Percentiles rank a stretch among this genome's conserved stretches.
phyloP scores from a whole-genome alignment of 2,888 invertebrate species.

The Ernsta delagoae region DNA sequence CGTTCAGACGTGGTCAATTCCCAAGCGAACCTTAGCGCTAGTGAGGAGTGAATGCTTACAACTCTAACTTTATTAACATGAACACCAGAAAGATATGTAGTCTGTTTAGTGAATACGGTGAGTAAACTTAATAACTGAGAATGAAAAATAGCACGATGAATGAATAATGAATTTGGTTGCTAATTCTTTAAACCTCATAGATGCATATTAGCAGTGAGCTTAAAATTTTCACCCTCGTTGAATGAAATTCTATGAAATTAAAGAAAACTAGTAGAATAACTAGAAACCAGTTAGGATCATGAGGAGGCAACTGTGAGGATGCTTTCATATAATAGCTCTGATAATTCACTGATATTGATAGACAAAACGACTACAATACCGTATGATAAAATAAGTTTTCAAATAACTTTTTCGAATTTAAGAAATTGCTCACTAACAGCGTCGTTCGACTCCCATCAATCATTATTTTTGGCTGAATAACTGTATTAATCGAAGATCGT shows the following conservation, averaged over 20 bases:
- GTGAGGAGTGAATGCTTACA: slow-evolving; percentile 1
- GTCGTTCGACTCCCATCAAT: slow-evolving; percentile 18
- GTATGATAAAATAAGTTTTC: background rate
- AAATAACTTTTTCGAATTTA: background rate
- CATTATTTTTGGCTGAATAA: slow-evolving; percentile 33
- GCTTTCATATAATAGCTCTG: no score
- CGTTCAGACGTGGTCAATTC: slow-evolving; percentile 6
- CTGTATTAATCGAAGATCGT: slow-evolving; percentile 24
- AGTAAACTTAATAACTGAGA: background rate
- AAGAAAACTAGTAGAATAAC: no score
- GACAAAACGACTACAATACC: background rate
- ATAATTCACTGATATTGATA: no score
- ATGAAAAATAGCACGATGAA: no score
- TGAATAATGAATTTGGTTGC: no score
- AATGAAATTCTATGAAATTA: no score
- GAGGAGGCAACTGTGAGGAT: no score
- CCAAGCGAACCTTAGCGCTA: background rate
- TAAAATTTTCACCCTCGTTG: no score
- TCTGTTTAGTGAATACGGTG: background rate
- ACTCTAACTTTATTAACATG: background rate
- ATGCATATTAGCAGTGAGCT: no score
- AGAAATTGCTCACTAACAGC: background rate
- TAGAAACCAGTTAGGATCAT: no score
- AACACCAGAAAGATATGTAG: background rate
- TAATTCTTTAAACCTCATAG: no score